phyloP scores from a whole-genome alignment of 2,797 vertebrate species.

The Parauchenoglanis punctatus region DNA sequence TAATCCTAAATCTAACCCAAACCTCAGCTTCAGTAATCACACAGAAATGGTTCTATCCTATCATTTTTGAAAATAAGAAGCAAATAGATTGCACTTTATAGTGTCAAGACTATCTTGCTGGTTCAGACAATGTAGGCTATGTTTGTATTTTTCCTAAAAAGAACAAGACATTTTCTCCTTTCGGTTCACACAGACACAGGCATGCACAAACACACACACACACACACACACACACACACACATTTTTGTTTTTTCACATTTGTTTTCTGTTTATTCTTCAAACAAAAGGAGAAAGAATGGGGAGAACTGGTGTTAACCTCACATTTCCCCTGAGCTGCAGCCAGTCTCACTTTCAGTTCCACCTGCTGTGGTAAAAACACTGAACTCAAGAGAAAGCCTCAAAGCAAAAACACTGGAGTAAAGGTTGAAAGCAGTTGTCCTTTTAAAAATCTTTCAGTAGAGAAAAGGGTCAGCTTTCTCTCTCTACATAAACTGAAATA shows the following conservation, averaged over 20 bases:
- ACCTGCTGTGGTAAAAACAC: constrained; percentile 50
- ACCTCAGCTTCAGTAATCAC: neutral
- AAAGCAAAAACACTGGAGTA: constrained; percentile 2
- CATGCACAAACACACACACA: constrained; percentile 25
- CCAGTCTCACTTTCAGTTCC: constrained; percentile 42
- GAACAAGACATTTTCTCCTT: neutral
- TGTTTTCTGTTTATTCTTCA: constrained; percentile 79
- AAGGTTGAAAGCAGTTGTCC: constrained; percentile 12
- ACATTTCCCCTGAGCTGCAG: constrained; percentile 31
- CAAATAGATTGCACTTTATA: neutral
- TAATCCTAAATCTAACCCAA: neutral
- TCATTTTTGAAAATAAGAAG: neutral
- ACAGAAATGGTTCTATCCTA: neutral
- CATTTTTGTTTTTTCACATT: constrained; percentile 56
- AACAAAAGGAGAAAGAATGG: constrained; percentile 66
- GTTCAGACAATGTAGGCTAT: neutral
- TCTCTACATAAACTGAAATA: constrained; percentile 1
- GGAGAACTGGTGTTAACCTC: constrained; percentile 60
- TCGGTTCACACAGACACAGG: neutral
- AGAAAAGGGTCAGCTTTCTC: constrained; percentile 7
- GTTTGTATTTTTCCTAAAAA: neutral
- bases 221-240: constrained; percentile 38
- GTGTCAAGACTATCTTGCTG: neutral
- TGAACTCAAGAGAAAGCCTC: constrained; percentile 24
- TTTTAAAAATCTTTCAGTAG: constrained; percentile 1